phyloP scores from a whole-genome alignment of 35 echinoderm and acorn worm genomes.

The Lytechinus pictus region DNA sequence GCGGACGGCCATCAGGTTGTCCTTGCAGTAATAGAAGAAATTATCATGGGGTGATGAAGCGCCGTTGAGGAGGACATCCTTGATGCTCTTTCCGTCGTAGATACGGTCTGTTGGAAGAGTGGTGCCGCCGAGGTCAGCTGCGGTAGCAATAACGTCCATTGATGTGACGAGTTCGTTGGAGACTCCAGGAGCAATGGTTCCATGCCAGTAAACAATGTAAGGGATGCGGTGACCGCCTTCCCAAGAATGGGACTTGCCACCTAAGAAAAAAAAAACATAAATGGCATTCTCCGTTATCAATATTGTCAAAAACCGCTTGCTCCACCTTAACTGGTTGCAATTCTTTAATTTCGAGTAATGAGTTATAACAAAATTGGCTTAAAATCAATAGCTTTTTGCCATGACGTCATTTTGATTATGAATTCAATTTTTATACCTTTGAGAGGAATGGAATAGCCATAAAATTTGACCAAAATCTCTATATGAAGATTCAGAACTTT shows the following conservation, averaged over 20 bases:
- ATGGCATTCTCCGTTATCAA: too few species aligned
- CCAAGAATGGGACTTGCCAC: conserved; percentile 52
- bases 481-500: too few species aligned
- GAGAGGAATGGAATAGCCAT: too few species aligned
- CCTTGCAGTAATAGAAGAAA: conserved; percentile 64
- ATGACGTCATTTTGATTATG: too few species aligned
- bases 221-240: conserved; percentile 63
- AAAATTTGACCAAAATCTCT: too few species aligned
- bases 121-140: conserved; percentile 40
- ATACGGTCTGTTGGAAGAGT: conserved; percentile 21
- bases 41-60: background rate
- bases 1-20: conserved; percentile 52
- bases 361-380: too few species aligned
- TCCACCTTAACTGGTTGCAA: too few species aligned
- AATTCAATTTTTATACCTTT: too few species aligned
- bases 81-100: conserved; percentile 58
- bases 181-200: conserved; percentile 29
- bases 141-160: conserved; percentile 60
- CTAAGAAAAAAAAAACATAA: background rate
- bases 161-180: conserved; percentile 52
- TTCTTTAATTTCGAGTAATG: too few species aligned
- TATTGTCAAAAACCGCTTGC: too few species aligned
- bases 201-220: conserved; percentile 60
- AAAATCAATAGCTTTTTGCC: too few species aligned
- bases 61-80: conserved; percentile 32